These are phyloP conservation scores for Caenorhabditis tropicalis DNA, from an alignment of 1,140 invertebrate genomes.

Conservation along the genomic window DNA sequence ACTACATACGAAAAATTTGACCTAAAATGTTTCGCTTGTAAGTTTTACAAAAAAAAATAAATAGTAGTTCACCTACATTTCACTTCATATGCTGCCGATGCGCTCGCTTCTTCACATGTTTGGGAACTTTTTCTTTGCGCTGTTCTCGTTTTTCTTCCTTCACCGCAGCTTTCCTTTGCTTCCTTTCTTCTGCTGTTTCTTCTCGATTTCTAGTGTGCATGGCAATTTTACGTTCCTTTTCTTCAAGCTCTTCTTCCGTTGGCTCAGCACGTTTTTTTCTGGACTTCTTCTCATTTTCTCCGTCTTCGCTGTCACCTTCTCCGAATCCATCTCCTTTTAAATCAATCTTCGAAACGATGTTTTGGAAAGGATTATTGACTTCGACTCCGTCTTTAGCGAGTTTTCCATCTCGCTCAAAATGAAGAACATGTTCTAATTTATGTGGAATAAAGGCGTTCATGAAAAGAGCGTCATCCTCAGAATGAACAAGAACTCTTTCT, in stretches of 20 bases:
- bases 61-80: neutral
- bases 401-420: constrained; percentile 87
- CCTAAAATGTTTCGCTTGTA: neutral
- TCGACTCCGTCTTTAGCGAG: constrained; percentile 80
- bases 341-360: constrained; percentile 70
- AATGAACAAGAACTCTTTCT: constrained; percentile 74
- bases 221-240: constrained; percentile 74
- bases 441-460: constrained; percentile 93
- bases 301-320: neutral
- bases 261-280: constrained; percentile 53
- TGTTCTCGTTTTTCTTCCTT: constrained; percentile 86
- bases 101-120: constrained; percentile 86
- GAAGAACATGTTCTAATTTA: constrained; percentile 86
- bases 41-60: neutral
- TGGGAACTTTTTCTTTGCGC: constrained; percentile 84
- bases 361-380: constrained; percentile 74
- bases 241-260: constrained; percentile 71
- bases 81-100: constrained; percentile 62
- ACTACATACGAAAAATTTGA: too few species aligned
- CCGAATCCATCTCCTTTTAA: constrained; percentile 54
- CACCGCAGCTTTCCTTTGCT: constrained; percentile 75
- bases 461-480: constrained; percentile 83
- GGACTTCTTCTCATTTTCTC: constrained; percentile 56
- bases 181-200: constrained; percentile 86
- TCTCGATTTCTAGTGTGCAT: constrained; percentile 74